phyloP scores from a whole-genome alignment of 30 jellyfish, hydroid and myxozoan species.

The Catostylus mosaicus region DNA sequence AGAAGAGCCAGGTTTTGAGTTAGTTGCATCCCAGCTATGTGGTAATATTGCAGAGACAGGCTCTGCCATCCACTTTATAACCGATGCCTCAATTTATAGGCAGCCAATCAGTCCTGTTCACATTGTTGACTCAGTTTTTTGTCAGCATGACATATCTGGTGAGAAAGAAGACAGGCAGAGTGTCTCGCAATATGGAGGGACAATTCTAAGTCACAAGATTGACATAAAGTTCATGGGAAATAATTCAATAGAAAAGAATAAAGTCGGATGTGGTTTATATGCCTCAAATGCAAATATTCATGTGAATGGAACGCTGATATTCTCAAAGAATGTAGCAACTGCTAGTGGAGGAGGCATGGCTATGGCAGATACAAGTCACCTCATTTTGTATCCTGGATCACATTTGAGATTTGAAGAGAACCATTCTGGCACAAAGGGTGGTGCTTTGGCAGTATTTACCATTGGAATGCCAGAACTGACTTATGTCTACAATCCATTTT shows the following conservation, averaged over 20 bases:
- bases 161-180: not conserved
- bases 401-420: slow-evolving; percentile 60
- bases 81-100: slow-evolving; percentile 1
- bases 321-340: slow-evolving; percentile 43
- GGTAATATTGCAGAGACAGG: slow-evolving; percentile 74
- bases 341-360: slow-evolving; percentile 87
- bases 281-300: slow-evolving; percentile 77
- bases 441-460: slow-evolving; percentile 74
- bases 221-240: slow-evolving; percentile 61
- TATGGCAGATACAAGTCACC: slow-evolving; percentile 81
- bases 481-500: slow-evolving; percentile 78
- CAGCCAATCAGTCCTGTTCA: slow-evolving; percentile 28
- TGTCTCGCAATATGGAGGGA: slow-evolving; percentile 74
- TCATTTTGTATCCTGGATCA: slow-evolving; percentile 57
- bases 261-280: slow-evolving; percentile 65
- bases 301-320: slow-evolving; percentile 47
- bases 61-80: slow-evolving; percentile 72
- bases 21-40: slow-evolving; percentile 22
- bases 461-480: slow-evolving; percentile 87
- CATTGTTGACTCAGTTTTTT: slow-evolving; percentile 51
- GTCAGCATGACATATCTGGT: slow-evolving; percentile 46
- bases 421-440: slow-evolving; percentile 76
- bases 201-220: slow-evolving; percentile 60
- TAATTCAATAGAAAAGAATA: slow-evolving; percentile 33
- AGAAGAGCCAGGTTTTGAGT: slow-evolving; percentile 15